Percentiles rank a stretch among this genome's conserved stretches.
Conservation (phyloP, 1,140 invertebrate genomes). For the Tetramorium simillimum region DNA sequence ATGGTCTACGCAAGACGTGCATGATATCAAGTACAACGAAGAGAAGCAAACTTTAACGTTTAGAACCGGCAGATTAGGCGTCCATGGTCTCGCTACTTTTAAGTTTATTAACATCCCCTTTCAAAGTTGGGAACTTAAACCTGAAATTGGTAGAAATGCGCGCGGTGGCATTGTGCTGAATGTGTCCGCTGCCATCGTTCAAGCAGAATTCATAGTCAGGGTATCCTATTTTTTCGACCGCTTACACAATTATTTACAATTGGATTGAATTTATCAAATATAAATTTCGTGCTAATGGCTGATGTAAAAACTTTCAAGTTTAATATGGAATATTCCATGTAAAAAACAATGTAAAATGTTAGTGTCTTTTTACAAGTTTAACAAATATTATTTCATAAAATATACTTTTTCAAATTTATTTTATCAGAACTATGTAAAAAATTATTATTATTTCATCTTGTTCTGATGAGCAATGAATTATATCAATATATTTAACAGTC, state of each 20-base stretch:
- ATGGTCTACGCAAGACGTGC: slow-evolving; percentile 92
- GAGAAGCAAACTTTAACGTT: slow-evolving; percentile 92
- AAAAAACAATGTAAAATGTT: neutral
- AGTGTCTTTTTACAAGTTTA: neutral
- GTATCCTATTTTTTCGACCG: slow-evolving; percentile 71
- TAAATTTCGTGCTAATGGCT: neutral
- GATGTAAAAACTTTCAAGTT: neutral
- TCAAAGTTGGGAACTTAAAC: slow-evolving; percentile 94
- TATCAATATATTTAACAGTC: neutral
- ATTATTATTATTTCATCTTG: neutral
- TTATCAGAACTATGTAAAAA: neutral
- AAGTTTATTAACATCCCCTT: slow-evolving; percentile 93
- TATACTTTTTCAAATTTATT: neutral
- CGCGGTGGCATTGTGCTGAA: slow-evolving; percentile 87
- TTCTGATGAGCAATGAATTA: neutral
- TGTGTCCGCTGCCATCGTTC: slow-evolving; percentile 89
- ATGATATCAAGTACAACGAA: slow-evolving; percentile 94
- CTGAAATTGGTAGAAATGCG: slow-evolving; percentile 85
- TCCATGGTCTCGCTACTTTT: slow-evolving; percentile 91
- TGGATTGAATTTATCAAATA: neutral
- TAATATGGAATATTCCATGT: neutral
- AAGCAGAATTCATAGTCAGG: slow-evolving; percentile 89
- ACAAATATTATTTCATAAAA: neutral
- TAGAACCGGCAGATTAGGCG: slow-evolving; percentile 90
- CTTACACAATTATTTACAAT: neutral